Percentiles rank a stretch among this genome's conserved stretches.
Conservation (phyloP, 92 coral and sea anemone genomes). For the Actinernus sp. region DNA sequence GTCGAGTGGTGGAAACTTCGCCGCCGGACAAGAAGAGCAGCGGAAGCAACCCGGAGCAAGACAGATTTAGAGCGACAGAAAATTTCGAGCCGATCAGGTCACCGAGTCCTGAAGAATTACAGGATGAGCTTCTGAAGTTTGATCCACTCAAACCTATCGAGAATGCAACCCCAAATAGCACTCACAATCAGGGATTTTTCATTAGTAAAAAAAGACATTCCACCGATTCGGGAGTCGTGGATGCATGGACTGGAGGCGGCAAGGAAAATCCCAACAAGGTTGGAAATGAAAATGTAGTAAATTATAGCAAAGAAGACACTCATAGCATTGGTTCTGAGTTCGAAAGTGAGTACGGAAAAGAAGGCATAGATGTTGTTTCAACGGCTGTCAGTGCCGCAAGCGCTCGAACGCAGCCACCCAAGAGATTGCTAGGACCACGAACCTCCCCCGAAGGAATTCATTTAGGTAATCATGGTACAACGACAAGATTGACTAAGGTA, state of each 20-base stretch:
- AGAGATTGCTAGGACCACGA: neutral
- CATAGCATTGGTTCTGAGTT: neutral
- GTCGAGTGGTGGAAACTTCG: neutral
- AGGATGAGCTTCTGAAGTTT: neutral
- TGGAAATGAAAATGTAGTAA: conserved; percentile 3
- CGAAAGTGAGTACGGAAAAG: conserved; percentile 70
- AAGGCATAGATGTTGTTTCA: conserved; percentile 72
- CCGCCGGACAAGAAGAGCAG: neutral
- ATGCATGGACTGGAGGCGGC: conserved; percentile 56
- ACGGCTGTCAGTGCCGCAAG: neutral
- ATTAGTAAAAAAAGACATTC: neutral
- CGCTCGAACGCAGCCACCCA: neutral
- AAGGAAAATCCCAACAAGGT: conserved; percentile 1
- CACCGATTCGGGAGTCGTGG: conserved; percentile 30
- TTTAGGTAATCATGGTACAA: conserved; percentile 6
- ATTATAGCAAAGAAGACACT: neutral
- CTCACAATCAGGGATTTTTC: neutral
- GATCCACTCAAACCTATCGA: neutral
- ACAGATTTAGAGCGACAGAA: neutral
- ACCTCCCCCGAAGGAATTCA: conserved; percentile 4
- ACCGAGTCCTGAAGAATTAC: conserved; percentile 18
- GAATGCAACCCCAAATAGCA: neutral
- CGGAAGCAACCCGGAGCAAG: neutral
- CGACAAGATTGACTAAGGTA: conserved; percentile 20
- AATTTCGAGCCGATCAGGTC: neutral